Conservation (phyloP, 2,797 vertebrate species). For the Chelon auratus region DNA sequence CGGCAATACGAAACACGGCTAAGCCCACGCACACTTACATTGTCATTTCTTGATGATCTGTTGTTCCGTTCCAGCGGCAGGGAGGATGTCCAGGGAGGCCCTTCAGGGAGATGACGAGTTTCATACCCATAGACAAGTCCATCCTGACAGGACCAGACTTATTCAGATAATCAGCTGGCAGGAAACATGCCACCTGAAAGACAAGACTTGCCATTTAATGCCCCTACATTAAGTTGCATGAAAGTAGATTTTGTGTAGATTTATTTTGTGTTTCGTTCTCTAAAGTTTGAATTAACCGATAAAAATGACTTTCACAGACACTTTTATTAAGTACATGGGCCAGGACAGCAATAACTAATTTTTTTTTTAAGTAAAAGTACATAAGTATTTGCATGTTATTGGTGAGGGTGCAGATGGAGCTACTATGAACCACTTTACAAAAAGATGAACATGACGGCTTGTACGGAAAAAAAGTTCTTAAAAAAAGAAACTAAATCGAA, state of each 20-base stretch:
- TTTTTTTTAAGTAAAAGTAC: too few relatives aligned
- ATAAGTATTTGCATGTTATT: too few relatives aligned
- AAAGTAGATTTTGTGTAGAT: neutral
- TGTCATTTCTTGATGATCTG: neutral
- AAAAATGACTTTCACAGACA: neutral
- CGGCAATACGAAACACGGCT: neutral
- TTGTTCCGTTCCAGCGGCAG: conserved; percentile 57
- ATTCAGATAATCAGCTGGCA: conserved; percentile 30
- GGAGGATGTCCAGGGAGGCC: conserved; percentile 18
- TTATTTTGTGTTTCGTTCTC: neutral
- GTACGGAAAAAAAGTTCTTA: too few relatives aligned
- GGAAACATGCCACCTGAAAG: conserved; percentile 56
- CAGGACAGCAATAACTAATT: too few relatives aligned
- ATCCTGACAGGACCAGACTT: conserved; percentile 35
- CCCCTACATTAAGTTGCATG: neutral
- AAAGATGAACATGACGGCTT: too few relatives aligned
- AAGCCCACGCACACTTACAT: conserved; percentile 43
- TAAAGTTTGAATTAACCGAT: neutral
- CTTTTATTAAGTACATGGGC: neutral
- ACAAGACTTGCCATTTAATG: conserved; percentile 1
- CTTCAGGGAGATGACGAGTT: conserved; percentile 60
- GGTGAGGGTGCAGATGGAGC: too few relatives aligned
- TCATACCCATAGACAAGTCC: conserved; percentile 43
- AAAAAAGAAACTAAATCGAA: too few relatives aligned
- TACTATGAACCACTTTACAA: too few relatives aligned